Percentiles rank a stretch among this genome's conserved stretches.
Conservation (phyloP, 2,113 vertebrate species). For the Lathamus discolor region DNA sequence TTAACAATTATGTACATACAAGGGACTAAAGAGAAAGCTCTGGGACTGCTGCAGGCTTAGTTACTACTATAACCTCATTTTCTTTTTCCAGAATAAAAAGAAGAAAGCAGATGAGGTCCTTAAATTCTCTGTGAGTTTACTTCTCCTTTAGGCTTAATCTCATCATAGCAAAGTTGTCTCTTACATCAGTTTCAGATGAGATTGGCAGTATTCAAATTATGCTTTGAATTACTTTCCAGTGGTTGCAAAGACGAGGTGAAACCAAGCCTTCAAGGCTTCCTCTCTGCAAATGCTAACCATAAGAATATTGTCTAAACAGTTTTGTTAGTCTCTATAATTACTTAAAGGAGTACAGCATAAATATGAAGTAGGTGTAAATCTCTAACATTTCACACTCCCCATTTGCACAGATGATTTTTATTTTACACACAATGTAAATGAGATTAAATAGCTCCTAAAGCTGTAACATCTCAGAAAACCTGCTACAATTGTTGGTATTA, state of each 20-base stretch:
- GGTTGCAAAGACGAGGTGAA: not conserved
- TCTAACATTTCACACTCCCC: not conserved
- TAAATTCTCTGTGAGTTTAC: not conserved
- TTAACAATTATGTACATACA: not conserved
- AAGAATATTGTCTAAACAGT: not conserved
- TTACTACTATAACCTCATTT: not conserved
- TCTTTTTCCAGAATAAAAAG: not conserved
- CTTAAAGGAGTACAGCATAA: conserved; percentile 29
- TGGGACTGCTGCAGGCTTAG: not conserved
- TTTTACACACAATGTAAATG: conserved; percentile 2
- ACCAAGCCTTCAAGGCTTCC: not conserved
- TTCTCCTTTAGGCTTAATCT: not conserved
- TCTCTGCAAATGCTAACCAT: conserved; percentile 14
- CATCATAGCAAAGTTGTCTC: not conserved
- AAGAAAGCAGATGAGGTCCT: not conserved
- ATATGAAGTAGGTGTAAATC: conserved; percentile 42
- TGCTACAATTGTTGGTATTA: not conserved
- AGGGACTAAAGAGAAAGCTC: not conserved
- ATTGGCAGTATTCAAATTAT: not conserved
- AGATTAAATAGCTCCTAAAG: conserved; percentile 2
- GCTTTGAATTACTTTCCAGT: not conserved
- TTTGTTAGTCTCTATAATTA: conserved; percentile 6
- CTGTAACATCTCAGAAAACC: not conserved
- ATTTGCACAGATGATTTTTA: conserved; percentile 30
- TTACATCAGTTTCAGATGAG: not conserved